A percentile compares a stretch with the other conserved stretches of the same genome.
These are phyloP conservation scores for Hyles euphorbiae DNA, from an alignment of 1,140 invertebrate genomes.

Conservation along the genomic window DNA sequence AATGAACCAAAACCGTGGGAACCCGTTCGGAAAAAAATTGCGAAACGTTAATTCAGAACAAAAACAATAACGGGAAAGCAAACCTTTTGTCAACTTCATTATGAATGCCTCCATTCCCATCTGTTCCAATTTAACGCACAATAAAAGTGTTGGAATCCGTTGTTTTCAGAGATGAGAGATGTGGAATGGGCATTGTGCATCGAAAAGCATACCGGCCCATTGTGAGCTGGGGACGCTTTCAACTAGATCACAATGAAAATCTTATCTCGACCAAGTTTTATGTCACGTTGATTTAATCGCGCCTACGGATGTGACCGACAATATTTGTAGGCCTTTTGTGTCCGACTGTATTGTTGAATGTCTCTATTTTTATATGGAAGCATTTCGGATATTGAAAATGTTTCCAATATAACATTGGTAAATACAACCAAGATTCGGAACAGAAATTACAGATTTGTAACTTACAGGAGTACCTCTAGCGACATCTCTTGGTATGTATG, in stretches of 20 bases:
- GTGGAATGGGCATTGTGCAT: slow-evolving; percentile 56
- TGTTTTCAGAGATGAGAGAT: slow-evolving; percentile 58
- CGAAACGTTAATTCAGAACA: neutral
- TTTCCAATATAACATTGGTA: too few species aligned
- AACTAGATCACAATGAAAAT: slow-evolving; percentile 55
- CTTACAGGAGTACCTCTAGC: too few species aligned
- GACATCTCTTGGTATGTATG: too few species aligned
- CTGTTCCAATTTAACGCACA: slow-evolving; percentile 57
- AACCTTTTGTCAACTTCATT: slow-evolving; percentile 26
- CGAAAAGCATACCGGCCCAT: slow-evolving; percentile 38
- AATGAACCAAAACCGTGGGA: too few species aligned
- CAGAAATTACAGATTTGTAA: too few species aligned
- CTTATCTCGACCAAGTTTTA: slow-evolving; percentile 51
- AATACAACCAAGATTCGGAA: too few species aligned
- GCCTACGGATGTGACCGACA: slow-evolving; percentile 15
- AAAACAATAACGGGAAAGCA: slow-evolving; percentile 7
- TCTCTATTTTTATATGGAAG: neutral
- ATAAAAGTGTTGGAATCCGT: slow-evolving; percentile 57
- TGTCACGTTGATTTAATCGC: slow-evolving; percentile 46
- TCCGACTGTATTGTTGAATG: too few species aligned
- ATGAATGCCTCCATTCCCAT: slow-evolving; percentile 33
- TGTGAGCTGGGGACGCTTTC: slow-evolving; percentile 42
- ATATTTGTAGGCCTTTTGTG: too few species aligned
- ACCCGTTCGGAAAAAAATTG: too few species aligned
- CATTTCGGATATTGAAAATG: too few species aligned